Conservation (phyloP, 2,888 invertebrate genomes). For the Agrotis segetum region DNA sequence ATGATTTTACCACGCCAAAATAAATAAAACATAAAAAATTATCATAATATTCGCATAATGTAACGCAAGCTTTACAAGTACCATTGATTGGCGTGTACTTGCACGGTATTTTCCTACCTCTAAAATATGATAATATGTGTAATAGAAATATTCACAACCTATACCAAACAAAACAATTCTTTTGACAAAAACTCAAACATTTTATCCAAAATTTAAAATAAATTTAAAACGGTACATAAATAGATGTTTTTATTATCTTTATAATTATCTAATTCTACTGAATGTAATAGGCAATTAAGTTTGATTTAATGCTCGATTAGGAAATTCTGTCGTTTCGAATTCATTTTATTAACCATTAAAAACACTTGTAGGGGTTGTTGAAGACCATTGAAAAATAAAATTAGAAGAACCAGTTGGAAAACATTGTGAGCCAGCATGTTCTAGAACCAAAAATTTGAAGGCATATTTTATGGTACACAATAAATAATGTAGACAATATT, state of each 20-base stretch:
- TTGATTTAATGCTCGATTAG: constrained; percentile 32
- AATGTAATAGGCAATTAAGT: constrained; percentile 41
- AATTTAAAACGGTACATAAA: constrained; percentile 20
- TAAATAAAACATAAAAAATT: no score
- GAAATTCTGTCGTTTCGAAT: constrained; percentile 12
- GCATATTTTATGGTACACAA: no score
- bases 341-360: constrained; percentile 36
- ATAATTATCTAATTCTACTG: constrained; percentile 28
- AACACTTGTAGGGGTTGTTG: constrained; percentile 17
- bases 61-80: not conserved
- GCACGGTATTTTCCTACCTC: no score
- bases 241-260: constrained; percentile 27
- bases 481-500: no score
- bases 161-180: not conserved
- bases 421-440: no score
- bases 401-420: not conserved
- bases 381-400: constrained; percentile 1
- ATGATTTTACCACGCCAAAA: no score
- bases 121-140: no score
- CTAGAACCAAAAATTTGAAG: no score
- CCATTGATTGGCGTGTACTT: not conserved
- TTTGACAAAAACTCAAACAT: not conserved
- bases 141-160: not conserved
- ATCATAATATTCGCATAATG: not conserved
- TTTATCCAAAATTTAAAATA: not conserved